These are phyloP conservation scores for Pitangus sulphuratus DNA, from an alignment of 2,797 vertebrate species.

Conservation along the genomic window DNA sequence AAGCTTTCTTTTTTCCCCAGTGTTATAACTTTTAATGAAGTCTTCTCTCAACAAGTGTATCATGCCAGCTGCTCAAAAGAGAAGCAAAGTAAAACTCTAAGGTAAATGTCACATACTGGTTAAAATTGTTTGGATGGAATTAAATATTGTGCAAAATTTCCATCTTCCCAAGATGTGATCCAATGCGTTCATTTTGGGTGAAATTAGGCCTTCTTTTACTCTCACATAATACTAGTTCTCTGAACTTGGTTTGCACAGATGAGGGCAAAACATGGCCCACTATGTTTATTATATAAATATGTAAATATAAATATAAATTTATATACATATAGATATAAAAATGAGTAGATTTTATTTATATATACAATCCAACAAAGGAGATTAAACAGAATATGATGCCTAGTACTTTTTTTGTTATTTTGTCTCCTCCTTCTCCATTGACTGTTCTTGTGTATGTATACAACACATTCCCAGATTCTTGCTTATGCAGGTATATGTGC, in stretches of 20 bases:
- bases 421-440: neutral
- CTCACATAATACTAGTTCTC: neutral
- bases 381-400: neutral
- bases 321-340: neutral
- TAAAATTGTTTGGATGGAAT: neutral
- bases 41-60: neutral
- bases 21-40: neutral
- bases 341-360: neutral
- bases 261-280: neutral
- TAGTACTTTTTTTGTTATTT: neutral
- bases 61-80: neutral
- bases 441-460: neutral
- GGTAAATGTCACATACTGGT: fast-evolving
- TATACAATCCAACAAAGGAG: neutral
- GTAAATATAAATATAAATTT: neutral
- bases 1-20: neutral
- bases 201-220: neutral
- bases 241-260: neutral
- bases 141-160: neutral
- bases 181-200: neutral
- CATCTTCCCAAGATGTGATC: neutral
- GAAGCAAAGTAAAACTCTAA: neutral
- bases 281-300: neutral
- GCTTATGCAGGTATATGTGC: neutral
- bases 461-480: neutral